Base-by-base conservation (phyloP, 2,888 invertebrate species). In the Eustalomyia histrio region DNA sequence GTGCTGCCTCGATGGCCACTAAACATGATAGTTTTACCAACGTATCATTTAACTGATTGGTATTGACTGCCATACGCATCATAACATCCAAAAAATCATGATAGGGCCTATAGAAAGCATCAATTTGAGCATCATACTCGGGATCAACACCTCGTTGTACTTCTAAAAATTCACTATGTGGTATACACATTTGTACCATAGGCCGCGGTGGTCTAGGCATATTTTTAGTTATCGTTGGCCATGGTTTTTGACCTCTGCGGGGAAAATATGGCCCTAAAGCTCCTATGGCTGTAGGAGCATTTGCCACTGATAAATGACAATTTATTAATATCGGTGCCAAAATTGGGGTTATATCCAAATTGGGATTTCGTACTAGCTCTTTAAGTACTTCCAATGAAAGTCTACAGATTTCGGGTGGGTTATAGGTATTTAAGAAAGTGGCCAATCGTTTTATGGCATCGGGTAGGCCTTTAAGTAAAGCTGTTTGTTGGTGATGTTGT, bases 1-100 rank as follows among this genome's bases (percentile, higher is more conserved):
- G 96, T 55, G 96, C 96, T 63, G 95, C 97, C 91, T 98, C 98
- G 84, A 96, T 95, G 76, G 97, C 98, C 67, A 97, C 95, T 92
- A 97, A 94, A 72, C 96, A 96, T 88, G 97, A 96, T 83, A 98
- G 91, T 87, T 95, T 94, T 79, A 98, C 95, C 84, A 98, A 92
- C 69, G 95, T 94, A 87, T 97, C 96, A 65, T 95, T 95, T 91
- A 98, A 94, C 86, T 95, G 95, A 86, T 97, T 96, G 86, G 96
- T 95, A 88, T 95, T 96, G 80, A 97, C 95, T 76, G 97, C 97
- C 87, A 97, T 94, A 55, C 97, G 94, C 90, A 97, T 96, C 92
- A 91, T 89, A 84, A 95, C 92, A 91, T 98, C 97, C 71, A 98
- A 94, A 83, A 98, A 95, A 87, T 95, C 95, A 89, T 98, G 97